These are phyloP conservation scores for Brachionichthys hirsutus DNA, from an alignment of 2,113 vertebrate species.

Conservation along the genomic window DNA sequence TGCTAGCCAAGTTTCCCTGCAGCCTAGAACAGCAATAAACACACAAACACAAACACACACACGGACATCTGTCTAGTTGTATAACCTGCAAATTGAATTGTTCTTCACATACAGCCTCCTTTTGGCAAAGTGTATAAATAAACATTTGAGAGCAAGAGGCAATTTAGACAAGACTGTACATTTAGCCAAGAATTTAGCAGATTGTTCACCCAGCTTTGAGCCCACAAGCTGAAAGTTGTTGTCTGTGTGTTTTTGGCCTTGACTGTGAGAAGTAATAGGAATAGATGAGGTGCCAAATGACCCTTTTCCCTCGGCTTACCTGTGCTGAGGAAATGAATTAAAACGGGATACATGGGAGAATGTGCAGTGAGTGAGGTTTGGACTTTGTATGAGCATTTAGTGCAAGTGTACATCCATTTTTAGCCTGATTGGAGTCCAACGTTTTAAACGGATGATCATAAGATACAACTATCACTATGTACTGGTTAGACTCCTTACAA, in stretches of 20 bases:
- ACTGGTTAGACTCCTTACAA: not conserved
- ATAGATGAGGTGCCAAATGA: conserved; percentile 46
- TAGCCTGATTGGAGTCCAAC: conserved; percentile 7
- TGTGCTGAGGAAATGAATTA: conserved; percentile 42
- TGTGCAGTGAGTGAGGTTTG: conserved; percentile 50
- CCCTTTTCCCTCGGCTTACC: conserved; percentile 33
- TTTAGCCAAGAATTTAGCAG: conserved; percentile 43
- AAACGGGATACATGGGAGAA: conserved; percentile 28
- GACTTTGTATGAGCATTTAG: conserved; percentile 32
- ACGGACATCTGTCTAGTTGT: conserved; percentile 18
- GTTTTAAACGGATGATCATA: conserved; percentile 6
- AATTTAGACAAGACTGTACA: conserved; percentile 37
- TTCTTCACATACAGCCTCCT: conserved; percentile 31
- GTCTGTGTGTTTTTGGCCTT: conserved; percentile 22
- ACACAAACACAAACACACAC: not conserved
- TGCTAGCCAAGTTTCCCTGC: conserved; percentile 6
- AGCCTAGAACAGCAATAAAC: conserved; percentile 29
- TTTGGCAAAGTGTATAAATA: conserved; percentile 29
- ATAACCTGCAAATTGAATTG: conserved; percentile 31
- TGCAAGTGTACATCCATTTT: conserved; percentile 20
- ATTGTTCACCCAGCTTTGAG: conserved; percentile 30
- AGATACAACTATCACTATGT: not conserved
- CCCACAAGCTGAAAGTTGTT: conserved; percentile 30
- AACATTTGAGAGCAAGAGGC: conserved; percentile 28
- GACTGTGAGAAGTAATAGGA: conserved; percentile 24